These are phyloP conservation scores for Emberiza fucata DNA, from an alignment of 2,113 vertebrate species.

Conservation along the genomic window DNA sequence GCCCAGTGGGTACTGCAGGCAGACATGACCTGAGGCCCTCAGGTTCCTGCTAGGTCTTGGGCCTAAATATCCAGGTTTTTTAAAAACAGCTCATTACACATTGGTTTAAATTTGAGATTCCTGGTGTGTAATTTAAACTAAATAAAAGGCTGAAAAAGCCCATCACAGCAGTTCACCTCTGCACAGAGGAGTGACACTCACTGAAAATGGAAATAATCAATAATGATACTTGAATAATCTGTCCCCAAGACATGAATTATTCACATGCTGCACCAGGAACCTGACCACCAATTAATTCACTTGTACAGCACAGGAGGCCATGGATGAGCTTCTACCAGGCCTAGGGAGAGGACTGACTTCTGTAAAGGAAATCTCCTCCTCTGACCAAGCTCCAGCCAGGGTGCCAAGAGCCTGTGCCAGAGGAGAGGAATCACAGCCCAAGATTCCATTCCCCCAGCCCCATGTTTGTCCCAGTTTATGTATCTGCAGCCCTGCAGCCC, in stretches of 20 bases:
- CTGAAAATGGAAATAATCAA: not conserved
- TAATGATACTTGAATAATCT: not conserved
- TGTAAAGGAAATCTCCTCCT: not conserved
- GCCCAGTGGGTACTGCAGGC: not conserved
- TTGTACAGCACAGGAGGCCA: not conserved
- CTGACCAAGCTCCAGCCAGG: not conserved
- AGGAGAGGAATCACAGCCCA: not conserved
- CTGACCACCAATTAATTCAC: not conserved
- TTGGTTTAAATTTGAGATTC: not conserved
- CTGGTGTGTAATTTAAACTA: not conserved
- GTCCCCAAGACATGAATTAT: not conserved
- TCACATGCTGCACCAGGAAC: not conserved
- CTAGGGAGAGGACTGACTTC: not conserved
- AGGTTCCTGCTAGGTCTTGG: not conserved
- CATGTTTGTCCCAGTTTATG: not conserved
- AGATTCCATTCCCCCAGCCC: not conserved
- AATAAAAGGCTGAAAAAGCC: not conserved
- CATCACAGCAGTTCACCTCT: not conserved
- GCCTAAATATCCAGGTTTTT: fast-evolving
- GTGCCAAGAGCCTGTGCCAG: not conserved
- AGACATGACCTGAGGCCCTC: not conserved
- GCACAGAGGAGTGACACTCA: not conserved
- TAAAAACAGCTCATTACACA: not conserved
- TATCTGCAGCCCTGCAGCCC: not conserved
- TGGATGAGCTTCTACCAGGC: not conserved